phyloP scores from a whole-genome alignment of 2,113 vertebrate genomes.

The human (Homo sapiens) region DNA sequence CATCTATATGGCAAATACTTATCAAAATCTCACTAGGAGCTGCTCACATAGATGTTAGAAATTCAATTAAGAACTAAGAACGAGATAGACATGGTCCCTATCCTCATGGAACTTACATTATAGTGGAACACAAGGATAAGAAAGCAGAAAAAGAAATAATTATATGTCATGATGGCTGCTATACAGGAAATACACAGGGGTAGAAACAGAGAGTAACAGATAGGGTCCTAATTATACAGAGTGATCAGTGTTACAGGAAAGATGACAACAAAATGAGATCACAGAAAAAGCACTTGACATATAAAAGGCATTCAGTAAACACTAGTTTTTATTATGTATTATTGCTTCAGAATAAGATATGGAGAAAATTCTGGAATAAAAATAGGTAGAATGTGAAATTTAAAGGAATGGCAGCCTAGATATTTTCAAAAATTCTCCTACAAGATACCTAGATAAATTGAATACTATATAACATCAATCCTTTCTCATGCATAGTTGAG shows the following conservation, averaged over 20 bases:
- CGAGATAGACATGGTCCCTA: neutral
- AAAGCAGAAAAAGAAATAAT: neutral
- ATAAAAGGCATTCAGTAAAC: neutral
- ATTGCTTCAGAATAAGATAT: neutral
- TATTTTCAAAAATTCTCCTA: neutral
- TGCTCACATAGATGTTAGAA: neutral
- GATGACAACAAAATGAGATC: neutral
- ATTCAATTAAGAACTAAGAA: slow-evolving; percentile 6
- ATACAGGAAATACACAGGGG: neutral
- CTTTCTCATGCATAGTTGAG: neutral
- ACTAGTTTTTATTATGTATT: neutral
- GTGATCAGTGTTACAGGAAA: neutral
- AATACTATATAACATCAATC: neutral
- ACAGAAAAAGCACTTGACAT: neutral
- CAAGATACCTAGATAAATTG: neutral
- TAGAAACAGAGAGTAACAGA: neutral
- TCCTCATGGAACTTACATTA: neutral
- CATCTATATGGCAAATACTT: neutral
- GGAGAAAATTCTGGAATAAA: neutral
- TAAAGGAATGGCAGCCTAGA: neutral
- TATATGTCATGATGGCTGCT: neutral
- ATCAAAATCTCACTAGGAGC: neutral
- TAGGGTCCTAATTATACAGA: neutral
- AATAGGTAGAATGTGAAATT: neutral
- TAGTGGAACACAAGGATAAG: neutral